Conservation (phyloP, 2,888 invertebrate species). For the Stenodema calcarata region DNA sequence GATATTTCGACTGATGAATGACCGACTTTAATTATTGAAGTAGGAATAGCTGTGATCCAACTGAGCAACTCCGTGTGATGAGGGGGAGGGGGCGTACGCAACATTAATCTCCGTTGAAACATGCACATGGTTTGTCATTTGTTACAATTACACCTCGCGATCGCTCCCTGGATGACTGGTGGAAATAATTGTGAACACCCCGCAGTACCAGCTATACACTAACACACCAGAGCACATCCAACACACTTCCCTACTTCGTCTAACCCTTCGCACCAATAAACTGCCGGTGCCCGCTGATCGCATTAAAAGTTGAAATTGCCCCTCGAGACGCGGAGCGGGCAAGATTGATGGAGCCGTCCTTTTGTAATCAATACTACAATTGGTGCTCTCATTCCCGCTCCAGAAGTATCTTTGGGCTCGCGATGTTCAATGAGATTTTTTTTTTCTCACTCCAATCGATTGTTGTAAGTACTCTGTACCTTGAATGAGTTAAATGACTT, state of each 20-base stretch:
- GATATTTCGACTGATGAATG: slow-evolving; percentile 18
- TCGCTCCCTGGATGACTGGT: not conserved
- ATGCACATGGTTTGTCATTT: slow-evolving; percentile 38
- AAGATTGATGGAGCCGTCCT: slow-evolving; percentile 23
- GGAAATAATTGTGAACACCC: slow-evolving; percentile 30
- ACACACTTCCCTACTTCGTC: not conserved
- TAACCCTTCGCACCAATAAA: not conserved
- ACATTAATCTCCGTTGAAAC: slow-evolving; percentile 39
- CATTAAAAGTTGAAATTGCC: slow-evolving; percentile 25
- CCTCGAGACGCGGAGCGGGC: not conserved
- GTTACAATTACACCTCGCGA: slow-evolving; percentile 31
- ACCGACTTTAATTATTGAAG: slow-evolving; percentile 5
- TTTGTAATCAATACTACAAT: slow-evolving; percentile 14
- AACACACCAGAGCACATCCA: not conserved
- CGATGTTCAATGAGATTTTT: not conserved
- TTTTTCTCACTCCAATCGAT: not conserved
- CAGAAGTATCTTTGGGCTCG: not conserved
- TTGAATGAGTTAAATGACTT: no score
- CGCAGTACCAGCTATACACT: not conserved
- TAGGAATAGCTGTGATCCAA: slow-evolving; percentile 18
- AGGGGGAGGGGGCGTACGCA: not conserved
- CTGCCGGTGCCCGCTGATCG: not conserved
- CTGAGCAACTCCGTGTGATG: not conserved
- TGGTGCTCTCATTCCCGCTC: not conserved
- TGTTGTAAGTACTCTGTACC: no score